Conservation (phyloP, 2,888 invertebrate species). For the Clivina fossor region DNA sequence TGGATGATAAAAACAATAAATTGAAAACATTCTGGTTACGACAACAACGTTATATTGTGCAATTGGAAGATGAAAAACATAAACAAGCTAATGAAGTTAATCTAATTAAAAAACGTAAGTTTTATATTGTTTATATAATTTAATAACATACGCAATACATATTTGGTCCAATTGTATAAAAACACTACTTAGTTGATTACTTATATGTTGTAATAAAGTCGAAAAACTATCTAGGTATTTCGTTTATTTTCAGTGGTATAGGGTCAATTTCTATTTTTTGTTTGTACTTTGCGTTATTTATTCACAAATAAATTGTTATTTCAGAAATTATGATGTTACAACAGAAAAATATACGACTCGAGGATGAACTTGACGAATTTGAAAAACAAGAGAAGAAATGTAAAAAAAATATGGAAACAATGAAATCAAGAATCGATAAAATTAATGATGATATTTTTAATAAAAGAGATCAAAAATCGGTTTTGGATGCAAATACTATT, state of each 20-base stretch:
- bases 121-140: background rate
- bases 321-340: constrained; percentile 64
- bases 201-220: no score
- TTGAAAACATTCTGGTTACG: constrained; percentile 76
- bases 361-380: constrained; percentile 64
- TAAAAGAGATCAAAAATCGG: constrained; percentile 57
- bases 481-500: constrained; percentile 59
- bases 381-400: constrained; percentile 60
- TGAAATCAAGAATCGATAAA: constrained; percentile 63
- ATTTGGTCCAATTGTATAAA: constrained; percentile 2
- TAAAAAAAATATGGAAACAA: constrained; percentile 60
- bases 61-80: constrained; percentile 68
- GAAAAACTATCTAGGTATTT: no score
- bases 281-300: constrained; percentile 17
- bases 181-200: no score
- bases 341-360: constrained; percentile 72
- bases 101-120: constrained; percentile 70
- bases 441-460: constrained; percentile 60
- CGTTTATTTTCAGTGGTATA: no score
- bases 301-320: constrained; percentile 32
- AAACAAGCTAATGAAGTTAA: constrained; percentile 68
- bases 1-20: constrained; percentile 63
- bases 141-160: background rate
- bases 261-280: no score
- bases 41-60: constrained; percentile 71